Percentiles rank a stretch among this genome's conserved stretches.
Evolutionary conservation across 2,888 invertebrate genomes (phyloP).

Genomic region (Synanthedon andrenaeformis): DNA sequence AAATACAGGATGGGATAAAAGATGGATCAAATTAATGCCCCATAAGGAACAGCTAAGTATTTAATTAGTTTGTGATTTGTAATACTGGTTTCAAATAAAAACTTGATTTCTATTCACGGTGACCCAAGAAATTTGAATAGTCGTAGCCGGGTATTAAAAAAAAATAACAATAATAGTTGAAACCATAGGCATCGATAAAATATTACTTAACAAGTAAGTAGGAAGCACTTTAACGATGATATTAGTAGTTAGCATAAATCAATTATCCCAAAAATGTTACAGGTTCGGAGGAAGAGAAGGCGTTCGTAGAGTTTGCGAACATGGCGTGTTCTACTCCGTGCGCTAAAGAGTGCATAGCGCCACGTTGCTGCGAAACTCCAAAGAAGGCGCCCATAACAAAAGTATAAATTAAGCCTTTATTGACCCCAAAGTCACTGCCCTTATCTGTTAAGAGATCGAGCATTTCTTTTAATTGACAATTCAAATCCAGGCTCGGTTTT

Average conservation of each 20-base stretch:
- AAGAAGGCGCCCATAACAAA: slow-evolving; percentile 37
- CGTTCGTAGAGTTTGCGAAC: slow-evolving; percentile 46
- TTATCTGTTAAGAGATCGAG: not conserved
- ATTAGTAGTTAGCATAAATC: too few relatives aligned
- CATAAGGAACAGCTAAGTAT: too few relatives aligned
- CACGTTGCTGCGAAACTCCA: slow-evolving; percentile 48
- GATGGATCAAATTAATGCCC: too few relatives aligned
- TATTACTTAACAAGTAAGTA: too few relatives aligned
- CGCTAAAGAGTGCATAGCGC: slow-evolving; percentile 59
- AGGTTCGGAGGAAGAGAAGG: slow-evolving; percentile 53
- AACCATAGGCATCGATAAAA: too few relatives aligned
- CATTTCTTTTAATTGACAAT: not conserved
- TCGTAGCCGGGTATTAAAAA: too few relatives aligned
- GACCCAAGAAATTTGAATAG: not conserved
- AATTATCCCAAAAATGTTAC: slow-evolving; percentile 1
- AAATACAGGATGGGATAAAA: too few relatives aligned
- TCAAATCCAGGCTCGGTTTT: not conserved
- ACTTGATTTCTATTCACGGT: not conserved
- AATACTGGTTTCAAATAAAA: too few relatives aligned
- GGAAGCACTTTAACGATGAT: too few relatives aligned
- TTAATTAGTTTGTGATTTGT: too few relatives aligned
- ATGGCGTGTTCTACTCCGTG: slow-evolving; percentile 48
- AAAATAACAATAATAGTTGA: too few relatives aligned
- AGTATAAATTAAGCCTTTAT: slow-evolving; percentile 19
- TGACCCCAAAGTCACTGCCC: not conserved